phyloP scores from a whole-genome alignment of 1,140 invertebrate genomes.

The Gonioctena quinquepunctata region DNA sequence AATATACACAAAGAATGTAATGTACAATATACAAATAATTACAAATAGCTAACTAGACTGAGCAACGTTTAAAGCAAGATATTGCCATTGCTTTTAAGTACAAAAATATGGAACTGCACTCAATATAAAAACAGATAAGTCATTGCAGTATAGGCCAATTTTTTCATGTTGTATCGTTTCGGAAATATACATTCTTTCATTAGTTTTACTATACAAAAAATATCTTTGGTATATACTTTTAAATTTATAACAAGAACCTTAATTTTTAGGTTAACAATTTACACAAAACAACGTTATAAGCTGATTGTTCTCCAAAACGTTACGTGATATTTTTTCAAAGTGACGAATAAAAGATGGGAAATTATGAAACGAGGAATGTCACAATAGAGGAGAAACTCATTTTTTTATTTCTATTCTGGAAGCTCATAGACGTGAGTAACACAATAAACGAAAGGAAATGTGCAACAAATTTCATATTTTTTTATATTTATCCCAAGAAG shows the following conservation, averaged over 20 bases:
- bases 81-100: constrained; percentile 29
- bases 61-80: constrained; percentile 30
- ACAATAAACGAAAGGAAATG: too few relatives aligned
- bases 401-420: constrained; percentile 22
- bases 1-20: not conserved
- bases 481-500: too few relatives aligned
- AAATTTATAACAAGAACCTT: constrained; percentile 48
- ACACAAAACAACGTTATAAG: constrained; percentile 25
- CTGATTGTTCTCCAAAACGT: constrained; percentile 19
- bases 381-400: too few relatives aligned
- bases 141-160: constrained; percentile 30
- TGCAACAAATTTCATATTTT: too few relatives aligned
- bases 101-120: constrained; percentile 30
- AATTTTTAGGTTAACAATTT: constrained; percentile 38
- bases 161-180: constrained; percentile 27
- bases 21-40: constrained; percentile 30
- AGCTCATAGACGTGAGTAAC: constrained; percentile 27
- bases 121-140: constrained; percentile 27
- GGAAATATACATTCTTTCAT: constrained; percentile 51
- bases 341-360: not conserved
- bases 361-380: too few relatives aligned
- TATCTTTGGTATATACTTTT: constrained; percentile 54
- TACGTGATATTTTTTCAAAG: not conserved
- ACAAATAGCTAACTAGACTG: constrained; percentile 26
- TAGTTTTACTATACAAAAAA: constrained; percentile 51